Base-by-base conservation (phyloP, 2,888 invertebrate species). In the Glaucopsyche alexis region DNA sequence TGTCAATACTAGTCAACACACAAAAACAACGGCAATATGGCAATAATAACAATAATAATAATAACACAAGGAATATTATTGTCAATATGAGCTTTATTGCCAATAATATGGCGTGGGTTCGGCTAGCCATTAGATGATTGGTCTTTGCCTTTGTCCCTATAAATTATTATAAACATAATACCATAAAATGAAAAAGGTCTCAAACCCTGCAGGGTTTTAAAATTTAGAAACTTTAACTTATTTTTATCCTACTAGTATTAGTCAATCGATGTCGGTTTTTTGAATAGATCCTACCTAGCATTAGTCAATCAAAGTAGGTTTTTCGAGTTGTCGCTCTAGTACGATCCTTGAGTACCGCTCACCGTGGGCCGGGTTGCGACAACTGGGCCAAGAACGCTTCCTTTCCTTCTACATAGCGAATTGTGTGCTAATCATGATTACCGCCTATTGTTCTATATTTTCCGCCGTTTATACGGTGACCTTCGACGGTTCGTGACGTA, bases 341-440 rank as follows among this genome's bases (percentile, higher is more conserved):
- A 45, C 7, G 47, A 78, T 77, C 78, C 77, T 79, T 78, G 79
- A 60, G 71, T 45, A 60, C 86, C 88, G 78, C 81, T 87, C 88
- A 86, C 87, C 84, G 79, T 75, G 78, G 80, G 80, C 80, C 38
- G 29, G 7, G 55, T 72, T 72, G 72, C 72, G 65, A 49, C 72
- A 88, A 80, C 83, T 82, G 79, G 89, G 90, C 88, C 90, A 89
- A 89, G 89, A 81, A 86, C 87, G 85, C 85, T 89, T 88, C 89
- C 88, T 86, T 88, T 89, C 87, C 78, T 79, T 80, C 73, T 67
- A 72, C 71, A 71, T 73, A 69, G 69, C 69, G 69, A 69, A 69
- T 69, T 69, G 69, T 69, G 69, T 69, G 47, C 69, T 69, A 69
- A 69, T 69, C 69, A 49, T 69, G 47, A 69, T 69, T 69, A 47